These are phyloP conservation scores for Acleris sparsana DNA, from an alignment of 2,888 invertebrate species.

Conservation along the genomic window DNA sequence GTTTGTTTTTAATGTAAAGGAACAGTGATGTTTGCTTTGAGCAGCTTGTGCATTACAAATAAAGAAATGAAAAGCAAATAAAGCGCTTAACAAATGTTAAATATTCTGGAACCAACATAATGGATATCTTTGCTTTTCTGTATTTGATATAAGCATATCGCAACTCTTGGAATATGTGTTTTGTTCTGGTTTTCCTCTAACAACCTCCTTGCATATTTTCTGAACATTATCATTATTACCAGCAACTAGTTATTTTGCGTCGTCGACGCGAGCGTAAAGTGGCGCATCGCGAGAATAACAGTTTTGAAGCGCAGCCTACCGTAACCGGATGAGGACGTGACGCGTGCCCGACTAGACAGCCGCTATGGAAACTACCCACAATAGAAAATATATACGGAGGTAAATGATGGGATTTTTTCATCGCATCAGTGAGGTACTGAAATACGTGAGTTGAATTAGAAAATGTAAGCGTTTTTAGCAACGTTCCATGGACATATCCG, in stretches of 20 bases:
- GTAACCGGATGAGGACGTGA: constrained; percentile 64
- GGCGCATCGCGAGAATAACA: constrained; percentile 44
- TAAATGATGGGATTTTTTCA: constrained; percentile 18
- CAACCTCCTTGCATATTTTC: background rate
- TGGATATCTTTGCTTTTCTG: no score
- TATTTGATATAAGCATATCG: no score
- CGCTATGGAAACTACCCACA: constrained; percentile 34
- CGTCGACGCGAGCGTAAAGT: constrained; percentile 33
- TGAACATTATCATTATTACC: background rate
- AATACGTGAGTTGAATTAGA: background rate
- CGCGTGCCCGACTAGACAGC: constrained; percentile 56
- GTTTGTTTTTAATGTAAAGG: no score
- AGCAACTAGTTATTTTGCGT: background rate
- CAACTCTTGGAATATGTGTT: no score
- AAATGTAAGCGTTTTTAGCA: background rate
- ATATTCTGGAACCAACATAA: no score
- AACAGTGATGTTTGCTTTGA: no score
- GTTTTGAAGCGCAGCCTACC: constrained; percentile 54
- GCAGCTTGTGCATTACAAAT: no score
- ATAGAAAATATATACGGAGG: constrained; percentile 17
- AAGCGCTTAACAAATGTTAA: no score
- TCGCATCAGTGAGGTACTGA: background rate
- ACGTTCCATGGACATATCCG: no score
- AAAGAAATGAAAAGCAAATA: no score
- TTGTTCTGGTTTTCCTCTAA: constrained; percentile 2